Conservation (phyloP, 2,888 invertebrate species). For the Stramonita haemastoma region DNA sequence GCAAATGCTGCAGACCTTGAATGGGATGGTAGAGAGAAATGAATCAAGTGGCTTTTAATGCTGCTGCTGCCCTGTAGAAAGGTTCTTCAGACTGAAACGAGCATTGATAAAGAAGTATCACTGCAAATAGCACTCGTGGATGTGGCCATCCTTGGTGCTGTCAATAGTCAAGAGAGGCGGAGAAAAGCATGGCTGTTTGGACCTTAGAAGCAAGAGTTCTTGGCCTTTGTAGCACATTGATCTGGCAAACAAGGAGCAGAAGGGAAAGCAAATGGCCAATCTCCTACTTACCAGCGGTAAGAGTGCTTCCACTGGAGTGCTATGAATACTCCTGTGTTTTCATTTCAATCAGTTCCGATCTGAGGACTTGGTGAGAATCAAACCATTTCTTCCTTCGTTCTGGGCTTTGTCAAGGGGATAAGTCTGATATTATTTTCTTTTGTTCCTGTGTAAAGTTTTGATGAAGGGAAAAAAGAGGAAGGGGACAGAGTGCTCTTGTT, state of each 20-base stretch:
- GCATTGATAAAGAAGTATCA: slow-evolving; percentile 32
- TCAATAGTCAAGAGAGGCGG: slow-evolving; percentile 30
- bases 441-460: background rate
- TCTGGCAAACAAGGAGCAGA: slow-evolving; percentile 28
- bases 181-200: slow-evolving; percentile 10
- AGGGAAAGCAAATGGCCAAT: background rate
- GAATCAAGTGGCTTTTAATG: slow-evolving; percentile 32
- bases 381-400: background rate
- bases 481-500: slow-evolving; percentile 17
- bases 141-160: slow-evolving; percentile 30
- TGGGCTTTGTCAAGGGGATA: slow-evolving; percentile 13
- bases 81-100: slow-evolving; percentile 20
- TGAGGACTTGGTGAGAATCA: no score
- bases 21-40: no score
- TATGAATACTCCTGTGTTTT: slow-evolving; percentile 37
- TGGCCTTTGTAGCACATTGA: slow-evolving; percentile 36
- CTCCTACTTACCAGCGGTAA: slow-evolving; percentile 20
- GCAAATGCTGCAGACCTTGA: no score
- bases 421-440: background rate
- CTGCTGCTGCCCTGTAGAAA: background rate
- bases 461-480: background rate
- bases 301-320: slow-evolving; percentile 7
- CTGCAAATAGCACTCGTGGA: slow-evolving; percentile 36
- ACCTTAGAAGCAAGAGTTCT: slow-evolving; percentile 8
- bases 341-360: slow-evolving; percentile 35